Conservation (phyloP, 1,140 invertebrate species). For the Drosophila tristis region DNA sequence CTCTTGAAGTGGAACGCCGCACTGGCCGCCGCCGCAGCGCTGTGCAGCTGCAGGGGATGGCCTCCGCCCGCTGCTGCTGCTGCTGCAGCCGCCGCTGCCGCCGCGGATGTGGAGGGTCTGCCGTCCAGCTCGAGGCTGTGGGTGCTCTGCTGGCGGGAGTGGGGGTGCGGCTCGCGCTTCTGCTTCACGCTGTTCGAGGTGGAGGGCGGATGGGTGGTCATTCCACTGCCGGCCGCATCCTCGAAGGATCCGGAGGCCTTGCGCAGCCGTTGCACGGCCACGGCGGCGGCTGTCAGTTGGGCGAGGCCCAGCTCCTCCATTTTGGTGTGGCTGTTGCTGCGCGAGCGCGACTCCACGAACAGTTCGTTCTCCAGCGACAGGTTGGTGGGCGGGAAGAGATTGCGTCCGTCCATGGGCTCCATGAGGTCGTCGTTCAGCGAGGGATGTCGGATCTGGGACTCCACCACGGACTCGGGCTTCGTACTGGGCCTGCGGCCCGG, state of each 20-base stretch:
- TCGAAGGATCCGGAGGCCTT: slow-evolving; percentile 80
- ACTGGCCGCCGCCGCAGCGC: slow-evolving; percentile 75
- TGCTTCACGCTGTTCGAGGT: slow-evolving; percentile 75
- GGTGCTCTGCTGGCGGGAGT: slow-evolving; percentile 77
- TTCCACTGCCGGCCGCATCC: slow-evolving; percentile 60
- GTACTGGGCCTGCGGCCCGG: slow-evolving; percentile 63
- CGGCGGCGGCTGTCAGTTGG: slow-evolving; percentile 61
- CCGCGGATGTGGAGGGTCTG: slow-evolving; percentile 67
- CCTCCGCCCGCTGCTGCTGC: slow-evolving; percentile 45
- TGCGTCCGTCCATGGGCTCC: slow-evolving; percentile 55
- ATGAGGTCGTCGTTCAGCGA: slow-evolving; percentile 81
- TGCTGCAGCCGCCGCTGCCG: slow-evolving; percentile 55
- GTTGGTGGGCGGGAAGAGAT: slow-evolving; percentile 66
- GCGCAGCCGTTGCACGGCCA: slow-evolving; percentile 68
- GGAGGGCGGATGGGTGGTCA: slow-evolving; percentile 67
- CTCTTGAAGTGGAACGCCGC: slow-evolving; percentile 82
- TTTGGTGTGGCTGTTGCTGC: slow-evolving; percentile 82
- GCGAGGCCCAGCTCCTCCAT: slow-evolving; percentile 80
- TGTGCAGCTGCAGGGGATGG: slow-evolving; percentile 69
- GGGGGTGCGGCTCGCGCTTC: slow-evolving; percentile 67
- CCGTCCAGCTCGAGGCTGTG: slow-evolving; percentile 81
- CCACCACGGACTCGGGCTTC: slow-evolving; percentile 73
- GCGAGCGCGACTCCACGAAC: slow-evolving; percentile 77
- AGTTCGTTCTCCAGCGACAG: slow-evolving; percentile 81
- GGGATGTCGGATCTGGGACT: slow-evolving; percentile 78